phyloP scores from a whole-genome alignment of 2,113 vertebrate genomes.

The Xerus inauris region DNA sequence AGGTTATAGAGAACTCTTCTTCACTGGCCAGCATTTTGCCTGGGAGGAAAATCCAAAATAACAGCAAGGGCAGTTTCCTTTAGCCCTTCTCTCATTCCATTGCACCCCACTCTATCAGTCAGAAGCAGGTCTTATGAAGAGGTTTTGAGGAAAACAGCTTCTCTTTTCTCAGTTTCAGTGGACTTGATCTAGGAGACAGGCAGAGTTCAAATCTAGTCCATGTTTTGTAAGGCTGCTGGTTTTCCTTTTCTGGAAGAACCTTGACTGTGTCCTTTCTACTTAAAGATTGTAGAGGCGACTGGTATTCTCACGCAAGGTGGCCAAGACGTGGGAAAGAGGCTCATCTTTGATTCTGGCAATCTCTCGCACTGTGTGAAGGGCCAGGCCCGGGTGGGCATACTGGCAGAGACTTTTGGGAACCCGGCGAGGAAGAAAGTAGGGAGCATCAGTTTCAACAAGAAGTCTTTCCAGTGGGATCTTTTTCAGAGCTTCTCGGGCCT shows the following conservation, averaged over 20 bases:
- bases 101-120: background rate
- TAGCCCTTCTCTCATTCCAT: background rate
- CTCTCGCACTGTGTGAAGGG: slow-evolving; percentile 88
- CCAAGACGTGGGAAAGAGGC: slow-evolving; percentile 82
- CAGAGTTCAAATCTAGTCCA: slow-evolving; percentile 31
- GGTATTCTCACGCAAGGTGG: slow-evolving; percentile 88
- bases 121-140: slow-evolving; percentile 37
- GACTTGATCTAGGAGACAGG: background rate
- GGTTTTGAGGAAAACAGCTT: background rate
- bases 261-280: slow-evolving; percentile 44
- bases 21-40: background rate
- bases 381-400: slow-evolving; percentile 90
- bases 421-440: slow-evolving; percentile 91
- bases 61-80: background rate
- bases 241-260: background rate
- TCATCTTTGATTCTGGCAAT: slow-evolving; percentile 87
- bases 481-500: slow-evolving; percentile 81
- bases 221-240: background rate
- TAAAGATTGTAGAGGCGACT: slow-evolving; percentile 86
- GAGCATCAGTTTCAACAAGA: slow-evolving; percentile 90
- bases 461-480: slow-evolving; percentile 88
- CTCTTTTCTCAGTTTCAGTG: background rate
- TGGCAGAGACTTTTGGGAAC: slow-evolving; percentile 83
- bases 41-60: background rate
- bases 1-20: background rate